Percentiles rank a stretch among this genome's conserved stretches.
Conservation (phyloP, 2,888 invertebrate genomes). For the Coelopa pilipes region DNA sequence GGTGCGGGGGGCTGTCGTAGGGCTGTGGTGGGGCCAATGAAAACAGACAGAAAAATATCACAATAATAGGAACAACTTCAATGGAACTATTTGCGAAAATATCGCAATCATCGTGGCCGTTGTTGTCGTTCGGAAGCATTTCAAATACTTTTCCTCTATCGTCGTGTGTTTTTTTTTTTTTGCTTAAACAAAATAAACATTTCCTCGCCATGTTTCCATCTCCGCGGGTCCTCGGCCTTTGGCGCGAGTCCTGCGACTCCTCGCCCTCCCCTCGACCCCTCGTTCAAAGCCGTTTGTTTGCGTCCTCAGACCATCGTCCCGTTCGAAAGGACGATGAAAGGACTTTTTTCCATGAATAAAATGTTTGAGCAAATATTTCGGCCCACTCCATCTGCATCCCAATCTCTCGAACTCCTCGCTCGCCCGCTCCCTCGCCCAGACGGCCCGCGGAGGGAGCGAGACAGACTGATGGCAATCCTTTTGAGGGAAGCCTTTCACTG, state of each 20-base stretch:
- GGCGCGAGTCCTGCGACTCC: neutral
- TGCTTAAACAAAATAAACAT: neutral
- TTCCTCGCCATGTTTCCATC: neutral
- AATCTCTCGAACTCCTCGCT: no score
- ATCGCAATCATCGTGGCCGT: neutral
- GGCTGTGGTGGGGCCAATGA: neutral
- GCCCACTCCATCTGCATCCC: no score
- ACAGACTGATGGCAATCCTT: no score
- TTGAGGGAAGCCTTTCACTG: neutral
- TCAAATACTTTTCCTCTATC: slow-evolving; percentile 10
- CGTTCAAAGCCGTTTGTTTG: neutral
- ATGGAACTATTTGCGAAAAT: slow-evolving; percentile 22
- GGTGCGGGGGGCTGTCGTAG: neutral
- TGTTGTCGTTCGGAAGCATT: slow-evolving; percentile 14
- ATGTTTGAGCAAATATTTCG: no score
- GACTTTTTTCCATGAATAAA: neutral
- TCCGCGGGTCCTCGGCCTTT: slow-evolving; percentile 17
- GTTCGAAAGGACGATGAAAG: no score
- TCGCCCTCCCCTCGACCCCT: neutral
- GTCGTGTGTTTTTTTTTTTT: neutral
- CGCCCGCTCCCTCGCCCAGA: no score
- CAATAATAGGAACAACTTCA: neutral
- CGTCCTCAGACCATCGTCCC: neutral
- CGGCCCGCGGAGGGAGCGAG: no score
- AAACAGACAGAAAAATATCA: neutral